phyloP scores from a whole-genome alignment of 2,797 vertebrate species.

The Aselliscus stoliczkanus region DNA sequence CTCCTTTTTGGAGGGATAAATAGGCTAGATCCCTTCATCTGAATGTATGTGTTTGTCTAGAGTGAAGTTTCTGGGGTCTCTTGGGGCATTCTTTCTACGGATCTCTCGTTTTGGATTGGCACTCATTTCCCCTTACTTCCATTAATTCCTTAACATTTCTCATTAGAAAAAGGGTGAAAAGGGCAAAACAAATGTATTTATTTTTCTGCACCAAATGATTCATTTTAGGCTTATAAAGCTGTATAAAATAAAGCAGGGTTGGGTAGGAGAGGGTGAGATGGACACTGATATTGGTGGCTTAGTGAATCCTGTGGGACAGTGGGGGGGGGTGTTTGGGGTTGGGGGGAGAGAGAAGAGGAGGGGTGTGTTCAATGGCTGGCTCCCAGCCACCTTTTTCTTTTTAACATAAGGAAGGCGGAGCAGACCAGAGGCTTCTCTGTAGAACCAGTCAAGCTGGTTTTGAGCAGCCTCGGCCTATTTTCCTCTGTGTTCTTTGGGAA shows the following conservation, averaged over 20 bases:
- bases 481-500: slow-evolving; percentile 53
- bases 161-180: neutral
- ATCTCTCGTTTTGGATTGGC: neutral
- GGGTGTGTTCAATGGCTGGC: neutral
- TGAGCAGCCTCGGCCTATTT: slow-evolving; percentile 47
- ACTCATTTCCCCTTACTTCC: neutral
- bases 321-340: too few relatives aligned
- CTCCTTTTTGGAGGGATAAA: neutral
- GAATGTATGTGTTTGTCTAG: neutral
- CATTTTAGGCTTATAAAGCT: neutral
- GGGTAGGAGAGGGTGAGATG: neutral
- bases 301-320: neutral
- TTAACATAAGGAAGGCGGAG: slow-evolving; percentile 48
- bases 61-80: neutral
- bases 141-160: neutral
- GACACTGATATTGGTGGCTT: neutral
- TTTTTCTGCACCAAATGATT: neutral
- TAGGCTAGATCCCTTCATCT: neutral
- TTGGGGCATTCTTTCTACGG: neutral
- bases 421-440: slow-evolving; percentile 40
- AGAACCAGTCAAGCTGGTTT: slow-evolving; percentile 73
- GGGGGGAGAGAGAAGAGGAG: neutral
- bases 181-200: neutral
- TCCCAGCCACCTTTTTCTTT: slow-evolving; percentile 56
- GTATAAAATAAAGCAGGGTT: neutral